Evolutionary conservation across 2,797 vertebrate genomes (phyloP).

Genomic region (Vireo griseus): DNA sequence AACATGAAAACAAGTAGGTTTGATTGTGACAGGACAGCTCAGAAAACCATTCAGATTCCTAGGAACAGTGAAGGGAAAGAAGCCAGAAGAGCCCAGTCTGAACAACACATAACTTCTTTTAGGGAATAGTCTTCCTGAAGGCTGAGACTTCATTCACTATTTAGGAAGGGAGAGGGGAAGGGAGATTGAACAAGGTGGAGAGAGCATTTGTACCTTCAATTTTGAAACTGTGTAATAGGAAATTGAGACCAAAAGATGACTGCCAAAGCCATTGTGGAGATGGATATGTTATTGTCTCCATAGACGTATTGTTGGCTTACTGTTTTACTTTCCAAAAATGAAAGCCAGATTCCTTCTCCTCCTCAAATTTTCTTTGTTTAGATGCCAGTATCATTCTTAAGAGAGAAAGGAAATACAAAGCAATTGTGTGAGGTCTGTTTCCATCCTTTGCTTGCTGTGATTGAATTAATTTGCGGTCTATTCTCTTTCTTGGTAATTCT

Average conservation of each 20-base stretch:
- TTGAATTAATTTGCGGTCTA: not conserved
- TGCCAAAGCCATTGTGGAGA: not conserved
- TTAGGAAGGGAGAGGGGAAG: not conserved
- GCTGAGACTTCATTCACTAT: not conserved
- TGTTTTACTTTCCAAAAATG: constrained; percentile 1
- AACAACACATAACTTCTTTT: not conserved
- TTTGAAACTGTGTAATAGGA: not conserved
- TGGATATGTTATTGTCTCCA: not conserved
- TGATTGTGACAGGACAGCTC: not conserved
- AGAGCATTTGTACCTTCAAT: not conserved
- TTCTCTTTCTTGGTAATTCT: not conserved
- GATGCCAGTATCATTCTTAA: not conserved
- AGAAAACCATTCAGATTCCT: not conserved
- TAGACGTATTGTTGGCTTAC: not conserved
- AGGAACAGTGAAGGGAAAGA: not conserved
- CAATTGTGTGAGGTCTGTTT: not conserved
- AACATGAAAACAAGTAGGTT: not conserved
- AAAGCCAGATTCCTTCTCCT: constrained; percentile 26
- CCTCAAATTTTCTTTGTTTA: constrained; percentile 16
- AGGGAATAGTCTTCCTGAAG: not conserved
- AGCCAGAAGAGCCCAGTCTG: not conserved
- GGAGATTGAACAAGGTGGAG: not conserved
- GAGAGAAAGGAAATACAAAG: not conserved
- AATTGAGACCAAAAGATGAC: not conserved
- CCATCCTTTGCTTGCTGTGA: not conserved